These are phyloP conservation scores for Noctua pronuba DNA, from an alignment of 2,888 invertebrate species.

Conservation along the genomic window DNA sequence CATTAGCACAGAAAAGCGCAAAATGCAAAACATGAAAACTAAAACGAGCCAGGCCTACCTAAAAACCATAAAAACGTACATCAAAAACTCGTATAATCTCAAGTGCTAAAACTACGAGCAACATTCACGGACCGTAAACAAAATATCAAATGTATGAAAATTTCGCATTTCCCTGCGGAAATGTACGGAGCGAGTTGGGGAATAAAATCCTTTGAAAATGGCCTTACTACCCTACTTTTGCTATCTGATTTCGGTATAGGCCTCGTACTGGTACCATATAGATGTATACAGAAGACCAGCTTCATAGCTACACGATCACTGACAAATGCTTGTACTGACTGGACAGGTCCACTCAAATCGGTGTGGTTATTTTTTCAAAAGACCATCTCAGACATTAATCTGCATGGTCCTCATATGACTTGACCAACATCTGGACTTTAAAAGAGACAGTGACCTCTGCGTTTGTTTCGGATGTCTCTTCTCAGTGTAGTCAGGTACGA, in stretches of 20 bases:
- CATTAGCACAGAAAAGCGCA: conserved; percentile 11
- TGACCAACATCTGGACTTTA: too few species aligned
- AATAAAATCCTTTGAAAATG: conserved; percentile 63
- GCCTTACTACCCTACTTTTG: conserved; percentile 36
- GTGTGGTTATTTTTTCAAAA: too few species aligned
- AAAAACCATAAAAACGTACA: conserved; percentile 43
- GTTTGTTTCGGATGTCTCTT: too few species aligned
- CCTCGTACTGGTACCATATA: not conserved
- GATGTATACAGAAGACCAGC: not conserved
- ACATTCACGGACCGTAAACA: conserved; percentile 59
- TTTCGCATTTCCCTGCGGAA: conserved; percentile 62
- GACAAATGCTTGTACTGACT: too few species aligned
- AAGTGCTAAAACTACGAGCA: conserved; percentile 29
- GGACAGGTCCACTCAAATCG: too few species aligned
- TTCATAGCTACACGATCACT: too few species aligned
- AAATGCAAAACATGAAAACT: conserved; percentile 2
- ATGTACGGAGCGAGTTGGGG: conserved; percentile 40
- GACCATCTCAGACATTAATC: too few species aligned
- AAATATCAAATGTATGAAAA: conserved; percentile 65
- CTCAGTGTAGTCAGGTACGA: too few species aligned
- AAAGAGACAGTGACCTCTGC: too few species aligned
- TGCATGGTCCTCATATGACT: too few species aligned
- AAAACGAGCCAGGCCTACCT: conserved; percentile 12
- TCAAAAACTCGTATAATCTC: conserved; percentile 44
- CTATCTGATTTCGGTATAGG: conserved; percentile 55